These are phyloP conservation scores for Phrynosoma blainvillii DNA, from an alignment of 2,113 vertebrate genomes.

Conservation along the genomic window DNA sequence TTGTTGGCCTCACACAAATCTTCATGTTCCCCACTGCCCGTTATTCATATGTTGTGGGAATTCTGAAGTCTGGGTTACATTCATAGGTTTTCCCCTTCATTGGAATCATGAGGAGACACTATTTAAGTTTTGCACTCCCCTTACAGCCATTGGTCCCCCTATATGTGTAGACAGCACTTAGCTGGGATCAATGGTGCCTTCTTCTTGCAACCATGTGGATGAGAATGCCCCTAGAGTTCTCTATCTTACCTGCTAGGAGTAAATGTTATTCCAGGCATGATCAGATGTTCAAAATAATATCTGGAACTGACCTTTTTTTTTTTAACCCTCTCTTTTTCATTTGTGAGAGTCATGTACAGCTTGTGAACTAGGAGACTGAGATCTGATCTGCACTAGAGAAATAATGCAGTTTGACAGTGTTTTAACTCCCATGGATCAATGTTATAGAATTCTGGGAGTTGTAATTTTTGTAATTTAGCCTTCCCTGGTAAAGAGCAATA, in stretches of 20 bases:
- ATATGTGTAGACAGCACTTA: not conserved
- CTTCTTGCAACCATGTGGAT: too few relatives aligned
- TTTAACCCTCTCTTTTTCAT: not conserved
- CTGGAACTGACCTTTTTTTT: not conserved
- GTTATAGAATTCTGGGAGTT: too few relatives aligned
- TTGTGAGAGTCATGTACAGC: not conserved
- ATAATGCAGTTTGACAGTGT: too few relatives aligned
- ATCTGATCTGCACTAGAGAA: too few relatives aligned
- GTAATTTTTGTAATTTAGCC: too few relatives aligned
- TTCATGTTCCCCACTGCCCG: too few relatives aligned
- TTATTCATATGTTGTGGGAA: not conserved
- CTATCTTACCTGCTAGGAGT: not conserved
- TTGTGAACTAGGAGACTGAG: not conserved
- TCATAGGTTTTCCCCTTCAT: not conserved
- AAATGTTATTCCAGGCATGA: not conserved
- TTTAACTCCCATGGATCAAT: too few relatives aligned
- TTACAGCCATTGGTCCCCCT: not conserved
- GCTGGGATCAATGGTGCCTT: not conserved
- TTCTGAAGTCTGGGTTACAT: not conserved
- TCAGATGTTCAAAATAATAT: not conserved
- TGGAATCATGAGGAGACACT: too few relatives aligned
- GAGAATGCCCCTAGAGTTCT: not conserved
- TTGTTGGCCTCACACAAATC: not conserved
- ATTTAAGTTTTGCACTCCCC: too few relatives aligned
- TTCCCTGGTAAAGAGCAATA: too few relatives aligned